phyloP scores from a whole-genome alignment of 2,113 vertebrate genomes.

The Engraulis encrasicolus region DNA sequence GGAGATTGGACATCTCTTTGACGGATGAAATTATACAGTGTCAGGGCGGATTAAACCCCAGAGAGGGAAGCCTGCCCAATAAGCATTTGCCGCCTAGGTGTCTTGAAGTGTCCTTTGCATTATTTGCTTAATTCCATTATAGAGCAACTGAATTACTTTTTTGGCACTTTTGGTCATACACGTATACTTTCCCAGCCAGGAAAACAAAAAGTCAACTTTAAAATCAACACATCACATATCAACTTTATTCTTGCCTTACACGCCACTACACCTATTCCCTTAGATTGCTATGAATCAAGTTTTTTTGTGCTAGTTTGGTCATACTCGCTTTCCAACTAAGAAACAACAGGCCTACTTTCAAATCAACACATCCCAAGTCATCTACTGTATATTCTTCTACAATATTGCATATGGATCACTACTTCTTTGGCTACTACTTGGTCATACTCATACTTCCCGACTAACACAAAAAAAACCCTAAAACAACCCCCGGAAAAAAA shows the following conservation, averaged over 20 bases:
- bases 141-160: background rate
- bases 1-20: constrained; percentile 2
- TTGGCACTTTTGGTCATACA: background rate
- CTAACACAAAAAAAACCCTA: no score
- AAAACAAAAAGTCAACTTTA: background rate
- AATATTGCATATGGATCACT: no score
- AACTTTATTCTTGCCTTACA: background rate
- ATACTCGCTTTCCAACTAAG: no score
- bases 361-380: no score
- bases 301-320: no score
- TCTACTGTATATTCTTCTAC: no score
- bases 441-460: no score
- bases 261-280: background rate
- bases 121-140: background rate
- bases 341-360: no score
- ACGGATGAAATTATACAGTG: background rate
- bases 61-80: background rate
- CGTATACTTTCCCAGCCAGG: background rate
- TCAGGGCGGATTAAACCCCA: background rate
- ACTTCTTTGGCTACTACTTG: no score
- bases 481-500: no score
- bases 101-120: background rate
- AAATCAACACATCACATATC: background rate
- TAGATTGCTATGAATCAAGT: no score
- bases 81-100: background rate